Percentiles rank a stretch among this genome's conserved stretches.
Conservation (phyloP, 2,113 vertebrate genomes). For the Ibidorhyncha struthersii region DNA sequence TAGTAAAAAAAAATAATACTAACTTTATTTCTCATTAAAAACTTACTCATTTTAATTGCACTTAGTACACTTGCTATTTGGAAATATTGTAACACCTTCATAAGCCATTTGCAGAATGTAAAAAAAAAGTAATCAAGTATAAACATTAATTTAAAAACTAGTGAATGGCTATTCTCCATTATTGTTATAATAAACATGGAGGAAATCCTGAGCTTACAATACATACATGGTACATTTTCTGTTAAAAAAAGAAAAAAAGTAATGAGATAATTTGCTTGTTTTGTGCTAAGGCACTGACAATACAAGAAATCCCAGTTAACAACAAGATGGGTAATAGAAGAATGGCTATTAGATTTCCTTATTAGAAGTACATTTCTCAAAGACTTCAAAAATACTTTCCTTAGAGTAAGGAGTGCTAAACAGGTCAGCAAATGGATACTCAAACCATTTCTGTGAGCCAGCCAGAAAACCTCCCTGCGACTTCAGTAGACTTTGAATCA, state of each 20-base stretch:
- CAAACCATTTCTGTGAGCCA: not conserved
- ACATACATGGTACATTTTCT: not conserved
- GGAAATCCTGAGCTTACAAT: not conserved
- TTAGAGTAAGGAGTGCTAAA: not conserved
- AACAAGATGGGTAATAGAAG: not conserved
- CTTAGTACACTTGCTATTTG: not conserved
- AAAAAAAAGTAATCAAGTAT: not conserved
- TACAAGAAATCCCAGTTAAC: not conserved
- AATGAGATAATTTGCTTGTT: not conserved
- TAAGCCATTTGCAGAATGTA: not conserved
- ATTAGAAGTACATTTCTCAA: not conserved
- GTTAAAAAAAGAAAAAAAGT: not conserved
- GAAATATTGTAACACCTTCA: not conserved
- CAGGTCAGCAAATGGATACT: not conserved
- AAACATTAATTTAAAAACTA: not conserved
- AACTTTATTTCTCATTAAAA: not conserved
- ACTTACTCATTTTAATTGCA: not conserved
- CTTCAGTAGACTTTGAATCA: slow-evolving; percentile 9
- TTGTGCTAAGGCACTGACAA: not conserved
- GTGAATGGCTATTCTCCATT: not conserved
- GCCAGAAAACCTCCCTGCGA: not conserved
- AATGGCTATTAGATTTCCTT: not conserved
- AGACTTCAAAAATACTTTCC: not conserved
- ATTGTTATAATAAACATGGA: not conserved
- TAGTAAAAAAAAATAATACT: not conserved